phyloP scores from a whole-genome alignment of 2,113 vertebrate genomes.

The Campylomormyrus numenius region DNA sequence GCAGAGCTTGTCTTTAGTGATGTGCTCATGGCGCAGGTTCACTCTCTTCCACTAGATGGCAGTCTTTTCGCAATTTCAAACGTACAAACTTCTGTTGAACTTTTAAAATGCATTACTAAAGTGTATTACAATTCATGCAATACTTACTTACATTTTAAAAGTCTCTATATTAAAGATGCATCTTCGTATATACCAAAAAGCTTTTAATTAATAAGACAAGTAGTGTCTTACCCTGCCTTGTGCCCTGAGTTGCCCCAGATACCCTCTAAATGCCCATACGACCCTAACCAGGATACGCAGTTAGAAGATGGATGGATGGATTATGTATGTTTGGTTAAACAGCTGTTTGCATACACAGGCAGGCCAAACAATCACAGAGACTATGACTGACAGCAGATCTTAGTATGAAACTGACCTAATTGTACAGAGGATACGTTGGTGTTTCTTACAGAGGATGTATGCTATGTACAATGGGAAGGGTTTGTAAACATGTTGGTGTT shows the following conservation, averaged over 20 bases:
- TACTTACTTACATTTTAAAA: background rate
- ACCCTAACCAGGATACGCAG: background rate
- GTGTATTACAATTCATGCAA: background rate
- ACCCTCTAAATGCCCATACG: background rate
- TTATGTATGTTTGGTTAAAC: background rate
- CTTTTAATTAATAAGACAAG: background rate
- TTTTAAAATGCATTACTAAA: background rate
- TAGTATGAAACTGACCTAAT: background rate
- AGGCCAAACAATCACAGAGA: background rate
- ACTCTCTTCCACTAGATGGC: slow-evolving; percentile 50
- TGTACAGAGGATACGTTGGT: background rate
- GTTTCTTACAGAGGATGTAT: background rate
- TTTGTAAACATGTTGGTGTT: background rate
- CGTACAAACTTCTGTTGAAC: background rate
- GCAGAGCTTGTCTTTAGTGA: background rate
- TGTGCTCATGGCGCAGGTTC: background rate
- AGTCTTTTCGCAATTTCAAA: slow-evolving; percentile 39
- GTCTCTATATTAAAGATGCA: background rate
- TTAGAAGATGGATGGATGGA: slow-evolving; percentile 1
- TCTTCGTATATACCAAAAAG: background rate
- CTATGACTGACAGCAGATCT: background rate
- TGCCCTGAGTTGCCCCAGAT: background rate
- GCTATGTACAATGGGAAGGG: background rate
- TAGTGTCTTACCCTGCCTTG: background rate
- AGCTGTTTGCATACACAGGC: slow-evolving; percentile 4